phyloP scores from a whole-genome alignment of 2,888 invertebrate species.

The Acleris literana region DNA sequence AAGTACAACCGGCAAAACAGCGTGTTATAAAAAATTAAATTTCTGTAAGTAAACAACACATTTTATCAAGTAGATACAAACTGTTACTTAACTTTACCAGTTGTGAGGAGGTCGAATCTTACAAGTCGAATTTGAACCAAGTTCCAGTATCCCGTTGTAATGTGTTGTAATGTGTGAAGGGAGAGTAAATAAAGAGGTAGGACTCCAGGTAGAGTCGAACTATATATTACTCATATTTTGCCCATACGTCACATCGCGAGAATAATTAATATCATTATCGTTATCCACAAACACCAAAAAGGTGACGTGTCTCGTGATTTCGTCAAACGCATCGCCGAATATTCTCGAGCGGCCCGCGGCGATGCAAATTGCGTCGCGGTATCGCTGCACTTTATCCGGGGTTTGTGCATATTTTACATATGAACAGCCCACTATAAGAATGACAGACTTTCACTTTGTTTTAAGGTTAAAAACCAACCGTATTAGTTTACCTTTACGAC shows the following conservation, averaged over 20 bases:
- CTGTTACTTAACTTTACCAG: no score
- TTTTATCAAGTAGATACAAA: no score
- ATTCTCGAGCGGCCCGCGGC: slow-evolving; percentile 67
- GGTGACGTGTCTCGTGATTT: slow-evolving; percentile 51
- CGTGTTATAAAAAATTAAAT: no score
- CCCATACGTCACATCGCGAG: slow-evolving; percentile 24
- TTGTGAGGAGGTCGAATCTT: no score
- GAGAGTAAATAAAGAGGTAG: no score
- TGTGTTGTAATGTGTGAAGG: no score
- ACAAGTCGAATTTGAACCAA: no score
- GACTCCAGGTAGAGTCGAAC: no score
- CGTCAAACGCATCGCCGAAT: slow-evolving; percentile 69
- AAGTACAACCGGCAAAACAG: no score
- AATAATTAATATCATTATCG: slow-evolving; percentile 10
- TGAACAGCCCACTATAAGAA: slow-evolving; percentile 40
- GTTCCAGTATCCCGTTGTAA: no score
- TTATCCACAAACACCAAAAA: slow-evolving; percentile 17
- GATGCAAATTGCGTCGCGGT: slow-evolving; percentile 78
- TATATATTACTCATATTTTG: background rate
- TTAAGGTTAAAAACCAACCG: background rate
- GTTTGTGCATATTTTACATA: slow-evolving; percentile 80
- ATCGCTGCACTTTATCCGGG: slow-evolving; percentile 79
- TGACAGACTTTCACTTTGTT: background rate
- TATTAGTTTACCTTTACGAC: no score
- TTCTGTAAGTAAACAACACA: no score